Evolutionary conservation across 2,888 invertebrate species (phyloP), one percentile per base, ranked within the genome.

Genomic region (Macaria liturata): DNA sequence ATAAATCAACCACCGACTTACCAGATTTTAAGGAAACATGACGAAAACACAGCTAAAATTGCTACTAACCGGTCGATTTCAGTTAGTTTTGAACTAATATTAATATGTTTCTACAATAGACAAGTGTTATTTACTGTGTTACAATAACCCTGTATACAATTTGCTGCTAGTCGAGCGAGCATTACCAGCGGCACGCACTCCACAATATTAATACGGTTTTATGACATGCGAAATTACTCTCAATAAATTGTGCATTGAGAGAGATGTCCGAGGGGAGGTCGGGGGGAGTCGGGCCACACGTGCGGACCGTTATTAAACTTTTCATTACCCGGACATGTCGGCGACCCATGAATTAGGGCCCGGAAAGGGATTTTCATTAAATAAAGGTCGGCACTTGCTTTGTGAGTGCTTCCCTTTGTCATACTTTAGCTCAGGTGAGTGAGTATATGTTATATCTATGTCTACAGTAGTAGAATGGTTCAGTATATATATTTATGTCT

Each of bases 201-300:
- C 72, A 78, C 81, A 73, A 76, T 83, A 88, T 88, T 90, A 85
- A 90, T 91, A 86, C 77, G 83, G 83, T 82, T 91, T 90, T 90
- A 91, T 91, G 91, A 91, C 90, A 90, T 89, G 88, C 88, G 83
- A 89, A 90, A 91, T 90, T 89, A 78, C 86, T 86, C 84, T 80
- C 84, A 83, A 89, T 87, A 88, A 86, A 86, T 86, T 83, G 87
- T 83, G 80, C 83, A 83, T 83, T 72, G 80, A 76, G 79, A 76
- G 74, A 60, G 63, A 70, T 46, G 9, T 60, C 58, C 59, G 57
- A 56, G 50, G 32, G 59, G 57, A 71, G 54, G 43, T 49, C 52
- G 57, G 50, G 67, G 48, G 44, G 59, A 34, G 43, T 54, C 63
- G 57, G 49, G 48, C 59, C 79, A 76, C 89, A 89, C 88, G 89